Base-by-base conservation (phyloP, 2,797 vertebrate species). In the Enteromius thamalakanensis region DNA sequence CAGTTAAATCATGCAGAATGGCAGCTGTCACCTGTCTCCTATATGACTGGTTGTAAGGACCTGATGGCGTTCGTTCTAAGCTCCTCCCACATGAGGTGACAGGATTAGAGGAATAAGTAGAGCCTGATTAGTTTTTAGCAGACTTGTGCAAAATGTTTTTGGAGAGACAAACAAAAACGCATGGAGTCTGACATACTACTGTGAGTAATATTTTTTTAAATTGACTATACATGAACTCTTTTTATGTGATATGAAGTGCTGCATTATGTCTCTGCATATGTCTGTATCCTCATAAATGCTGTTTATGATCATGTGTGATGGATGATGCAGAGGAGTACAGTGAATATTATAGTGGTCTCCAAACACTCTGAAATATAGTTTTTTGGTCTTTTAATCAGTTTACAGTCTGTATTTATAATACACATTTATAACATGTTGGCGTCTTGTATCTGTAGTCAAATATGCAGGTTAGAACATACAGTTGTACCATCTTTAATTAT, bases 71-170 rank as follows among this genome's bases (percentile, higher is more conserved):
- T 89, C 82, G 88, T 76, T 88, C 79, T 60, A 71, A 81, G 89
- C 82, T 81, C 91, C 91, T 89, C 92, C 92, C 88, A 91, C 89
- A 93, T 94, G 90, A 88, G 92, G 92, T 93, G 93, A 95, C 89
- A 37, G 84, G 81, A 89, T 88, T 89, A 88, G 62, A 76, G 80
- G 89, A 87, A 93, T 94, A 92, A 88, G 82, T 88, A 92, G 90
- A 95, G 90, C 91, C 93, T 93, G 90, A 94, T 95, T 94, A 94
- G 87, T 74, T 88, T 78, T 87, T 82, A 77, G 84, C 78, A 79
- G 81, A 85, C 87, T 77, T 60, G 37, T 62, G 64, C 90, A 92
- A 82, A 85, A 94, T 95, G 94, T 90, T 88, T 90, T 77, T 86
- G 87, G 65, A 84, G 85, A 88, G 11, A 49, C 79, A 79, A 86